phyloP scores from a whole-genome alignment of 2,113 vertebrate genomes.

The Paracanthobrama guichenoti region DNA sequence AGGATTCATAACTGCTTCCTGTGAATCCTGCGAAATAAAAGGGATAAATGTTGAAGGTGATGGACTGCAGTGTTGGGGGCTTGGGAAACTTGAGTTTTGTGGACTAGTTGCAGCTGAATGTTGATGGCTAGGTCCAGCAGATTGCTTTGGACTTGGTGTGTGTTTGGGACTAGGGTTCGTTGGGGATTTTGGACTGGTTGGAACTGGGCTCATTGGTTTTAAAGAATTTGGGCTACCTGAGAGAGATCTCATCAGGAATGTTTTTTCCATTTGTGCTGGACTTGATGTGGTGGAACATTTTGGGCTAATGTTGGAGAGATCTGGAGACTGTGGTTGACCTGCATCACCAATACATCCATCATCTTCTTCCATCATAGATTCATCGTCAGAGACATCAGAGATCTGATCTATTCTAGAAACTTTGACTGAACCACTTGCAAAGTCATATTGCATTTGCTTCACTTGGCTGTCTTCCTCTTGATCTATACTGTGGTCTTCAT shows the following conservation, averaged over 20 bases:
- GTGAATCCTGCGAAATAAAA: not conserved
- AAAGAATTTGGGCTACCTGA: not conserved
- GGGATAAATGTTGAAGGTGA: not conserved
- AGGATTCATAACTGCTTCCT: not conserved
- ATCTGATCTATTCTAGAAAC: conserved; percentile 24
- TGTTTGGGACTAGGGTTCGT: not conserved
- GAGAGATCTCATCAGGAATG: not conserved
- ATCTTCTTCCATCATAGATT: conserved; percentile 14
- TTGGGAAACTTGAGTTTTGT: not conserved
- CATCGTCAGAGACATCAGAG: conserved; percentile 28
- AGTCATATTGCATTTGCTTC: conserved; percentile 62
- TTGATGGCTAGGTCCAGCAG: not conserved
- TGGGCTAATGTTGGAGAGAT: not conserved
- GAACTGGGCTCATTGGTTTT: not conserved
- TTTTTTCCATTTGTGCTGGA: not conserved
- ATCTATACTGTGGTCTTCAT: conserved; percentile 24
- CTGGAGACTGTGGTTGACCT: not conserved
- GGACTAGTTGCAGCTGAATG: not conserved
- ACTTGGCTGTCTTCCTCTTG: conserved; percentile 60
- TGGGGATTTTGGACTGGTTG: not conserved
- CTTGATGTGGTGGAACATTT: not conserved
- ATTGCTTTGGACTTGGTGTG: not conserved
- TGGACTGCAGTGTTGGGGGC: conserved; percentile 4
- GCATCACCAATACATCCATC: not conserved
- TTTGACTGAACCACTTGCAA: conserved; percentile 57